These are phyloP conservation scores for Oreochromis grahami DNA, from an alignment of 2,797 vertebrate species.

Conservation along the genomic window DNA sequence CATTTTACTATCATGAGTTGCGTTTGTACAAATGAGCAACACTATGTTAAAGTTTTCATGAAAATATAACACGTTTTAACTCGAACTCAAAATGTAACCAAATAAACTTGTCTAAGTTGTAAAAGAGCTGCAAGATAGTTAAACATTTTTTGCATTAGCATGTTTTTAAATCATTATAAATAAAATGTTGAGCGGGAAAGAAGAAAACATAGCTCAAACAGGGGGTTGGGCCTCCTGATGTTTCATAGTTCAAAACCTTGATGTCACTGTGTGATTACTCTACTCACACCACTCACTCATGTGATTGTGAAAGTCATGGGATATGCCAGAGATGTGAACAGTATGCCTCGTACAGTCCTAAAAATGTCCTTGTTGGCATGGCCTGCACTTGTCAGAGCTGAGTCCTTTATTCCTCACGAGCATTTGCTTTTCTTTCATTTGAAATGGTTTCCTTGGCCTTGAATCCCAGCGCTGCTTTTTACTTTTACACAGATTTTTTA, in stretches of 20 bases:
- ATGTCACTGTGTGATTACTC: background rate
- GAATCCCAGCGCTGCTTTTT: constrained; percentile 9
- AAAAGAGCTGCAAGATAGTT: background rate
- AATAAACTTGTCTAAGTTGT: background rate
- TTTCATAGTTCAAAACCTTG: constrained; percentile 11
- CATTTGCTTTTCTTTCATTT: constrained; percentile 31
- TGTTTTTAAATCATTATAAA: background rate
- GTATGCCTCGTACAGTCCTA: background rate
- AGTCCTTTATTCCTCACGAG: constrained; percentile 4
- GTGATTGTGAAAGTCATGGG: constrained; percentile 4
- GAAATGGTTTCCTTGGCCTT: constrained; percentile 27
- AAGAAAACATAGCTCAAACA: background rate
- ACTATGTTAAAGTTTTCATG: background rate
- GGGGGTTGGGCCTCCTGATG: background rate
- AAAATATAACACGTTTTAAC: background rate
- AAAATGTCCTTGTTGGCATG: constrained; percentile 40
- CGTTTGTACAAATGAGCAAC: background rate
- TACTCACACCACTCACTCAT: constrained; percentile 1
- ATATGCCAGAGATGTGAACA: constrained; percentile 20
- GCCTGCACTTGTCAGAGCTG: constrained; percentile 29
- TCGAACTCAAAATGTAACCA: background rate
- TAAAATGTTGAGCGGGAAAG: background rate
- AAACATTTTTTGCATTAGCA: background rate
- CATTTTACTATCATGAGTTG: background rate
- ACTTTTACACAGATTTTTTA: background rate